Evolutionary conservation across 2,888 invertebrate species (phyloP), one percentile per base, ranked within the genome.

Genomic region (Eupithecia centaureata): DNA sequence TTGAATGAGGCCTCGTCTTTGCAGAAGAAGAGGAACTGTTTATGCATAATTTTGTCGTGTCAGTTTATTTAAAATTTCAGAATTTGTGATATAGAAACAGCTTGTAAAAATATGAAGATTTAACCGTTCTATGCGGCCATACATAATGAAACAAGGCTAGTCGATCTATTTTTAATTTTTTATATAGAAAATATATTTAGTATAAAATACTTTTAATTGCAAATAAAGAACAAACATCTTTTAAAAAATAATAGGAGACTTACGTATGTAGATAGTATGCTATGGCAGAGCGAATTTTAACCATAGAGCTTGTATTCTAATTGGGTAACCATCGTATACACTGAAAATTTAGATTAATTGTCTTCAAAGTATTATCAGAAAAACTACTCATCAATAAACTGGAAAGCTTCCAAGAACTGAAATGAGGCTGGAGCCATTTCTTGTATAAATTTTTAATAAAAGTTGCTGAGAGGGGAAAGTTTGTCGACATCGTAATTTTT

Each of bases 401-500:
- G 76, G 72, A 77, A 76, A 64, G 74, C 76, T 81, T 79, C 77
- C 76, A 80, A 78, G 70, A 76, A 71, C 63, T 71, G 73, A 70
- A 75, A 72, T 70, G 73, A 69, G 75, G 74, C 73, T 71, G 74
- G 73, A 78, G 76, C 79, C 81, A 79, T 82, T 83, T 81, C 76
- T 78, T 79, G 79, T 78, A 77, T 83, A 82, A 79, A 83, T 73
- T 74, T 72, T 86, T 84, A 84, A 86, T 84, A 82, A 80, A 86
- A 81, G 83, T 83, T 81, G 82, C 78, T 18, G 47, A 78, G 77
- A 75, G 72, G 75, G 76, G 76, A 73, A 82, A 84, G 78, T 82
- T 82, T 74, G 78, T 73, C 76, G 79, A 78, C 32, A 32, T 42
- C 75, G 77, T 79, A 77, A 76, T 81, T 83, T 84, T 85, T 82